Evolutionary conservation across 2,797 vertebrate species (phyloP), one percentile per base, ranked within the genome.

Genomic region (Garrulus glandarius): DNA sequence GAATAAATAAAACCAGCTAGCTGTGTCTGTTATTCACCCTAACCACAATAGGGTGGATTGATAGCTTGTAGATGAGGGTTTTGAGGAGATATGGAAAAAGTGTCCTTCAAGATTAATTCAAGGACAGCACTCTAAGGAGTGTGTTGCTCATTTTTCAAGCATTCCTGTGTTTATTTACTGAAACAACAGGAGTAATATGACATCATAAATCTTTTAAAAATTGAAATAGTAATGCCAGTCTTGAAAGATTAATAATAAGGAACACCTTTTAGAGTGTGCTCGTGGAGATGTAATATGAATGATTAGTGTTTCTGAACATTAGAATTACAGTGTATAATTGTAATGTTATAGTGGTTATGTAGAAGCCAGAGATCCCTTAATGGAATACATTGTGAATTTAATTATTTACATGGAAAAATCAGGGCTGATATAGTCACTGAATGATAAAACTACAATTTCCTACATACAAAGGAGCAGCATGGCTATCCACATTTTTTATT

Each of bases 191-290:
- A 90, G 72, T 85, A 91, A 95, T 88, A 93, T 70, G 79, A 89
- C 85, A 89, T 91, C 93, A 96, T 95, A 95, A 92, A 96, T 96
- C 95, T 96, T 94, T 94, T 59, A 94, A 92, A 97, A 97, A 96
- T 97, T 95, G 96, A 97, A 98, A 95, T 87, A 80, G 81, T 95
- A 88, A 79, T 93, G 88, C 81, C 92, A 94, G 86, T 92, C 85
- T 96, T 95, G 94, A 96, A 96, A 96, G 74, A 96, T 98, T 97
- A 96, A 97, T 97, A 97, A 96, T 97, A 95, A 97, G 75, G 77
- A 96, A 94, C 1, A 76, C 71, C 74, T 92, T 92, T 89, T 89
- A 97, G 80, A 97, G 67, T 94, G 75, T 84, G 50, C 63, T 96
- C 74, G 47, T 95, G 89, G 83, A 97, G 97, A 96, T 91, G 76